Base-by-base conservation (phyloP, 2,797 vertebrate genomes). In the Cheirogaleus major region DNA sequence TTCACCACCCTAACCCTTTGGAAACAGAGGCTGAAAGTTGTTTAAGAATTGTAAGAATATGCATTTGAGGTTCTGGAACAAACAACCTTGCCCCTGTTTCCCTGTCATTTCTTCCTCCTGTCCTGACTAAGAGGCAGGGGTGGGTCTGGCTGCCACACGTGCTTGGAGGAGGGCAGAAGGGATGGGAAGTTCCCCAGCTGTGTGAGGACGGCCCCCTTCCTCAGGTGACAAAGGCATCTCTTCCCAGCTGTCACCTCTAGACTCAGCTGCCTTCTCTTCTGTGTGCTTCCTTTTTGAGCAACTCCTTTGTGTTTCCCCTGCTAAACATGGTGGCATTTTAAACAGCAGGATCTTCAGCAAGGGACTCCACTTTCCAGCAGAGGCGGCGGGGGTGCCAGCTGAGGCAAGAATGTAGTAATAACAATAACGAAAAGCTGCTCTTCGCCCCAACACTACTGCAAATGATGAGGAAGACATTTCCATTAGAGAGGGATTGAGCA, bases 91-190 rank as follows among this genome's bases (percentile, higher is more conserved):
- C 15, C 10, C 2, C 20, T 38, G 20, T 18, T 30, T 61, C 63
- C 72, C 35, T 23, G 48, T 7, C 7, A 30, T 7, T 25, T 43
- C 72, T 83, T 38, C 32, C 7, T 69, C 50, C 55, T 13, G 30
- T 38, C 59, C 67, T 52, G 57, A 32, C 5, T 48, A 48, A 57
- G 55, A 41, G 9, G 67, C 0, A 1, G 27, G 15, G 38, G 41
- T 18, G 48, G 72, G 48, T 12, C 23, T 5, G 15, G 43, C 38
- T 14, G 50, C 32, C 57, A 5, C 1, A 3, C 0, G 0, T 0
- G 0, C 48, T 22, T 50, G 23, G 32, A 7, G 6, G 41, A 12
- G 35, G 5, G 22, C 11, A 4, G 10, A 55, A 30, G 52, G 0
- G 35, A 5, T 0, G 8, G 18, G 8, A 59, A 59, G 55, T 15